Evolutionary conservation across 37 sponge, comb jelly and placozoan genomes (phyloP).

Genomic region (Bolinopsis microptera): DNA sequence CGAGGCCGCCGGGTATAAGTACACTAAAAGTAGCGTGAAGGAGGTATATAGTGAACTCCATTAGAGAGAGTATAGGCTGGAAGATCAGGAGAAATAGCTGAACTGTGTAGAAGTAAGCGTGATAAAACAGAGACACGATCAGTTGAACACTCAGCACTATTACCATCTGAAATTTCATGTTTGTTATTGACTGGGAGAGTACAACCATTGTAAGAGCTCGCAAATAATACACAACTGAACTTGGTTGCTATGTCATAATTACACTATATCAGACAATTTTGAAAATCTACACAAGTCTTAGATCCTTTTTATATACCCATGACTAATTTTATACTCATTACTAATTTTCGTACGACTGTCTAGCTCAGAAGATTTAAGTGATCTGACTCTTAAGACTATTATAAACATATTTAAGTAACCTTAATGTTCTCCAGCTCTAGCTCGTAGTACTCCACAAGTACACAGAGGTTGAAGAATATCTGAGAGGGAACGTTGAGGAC

Average conservation of each 20-base stretch:
- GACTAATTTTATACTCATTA: no score
- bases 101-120: neutral
- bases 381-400: no score
- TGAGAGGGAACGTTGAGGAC: neutral
- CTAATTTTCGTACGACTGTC: no score
- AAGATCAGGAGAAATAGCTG: constrained; percentile 30
- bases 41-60: constrained; percentile 5
- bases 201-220: no score
- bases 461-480: constrained; percentile 30
- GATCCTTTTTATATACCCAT: no score
- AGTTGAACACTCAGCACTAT: constrained; percentile 32
- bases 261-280: no score
- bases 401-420: no score
- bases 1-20: constrained; percentile 47
- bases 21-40: constrained; percentile 20
- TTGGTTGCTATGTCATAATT: no score
- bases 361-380: no score
- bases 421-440: constrained; percentile 5
- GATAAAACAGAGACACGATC: constrained; percentile 33
- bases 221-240: no score
- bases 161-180: neutral
- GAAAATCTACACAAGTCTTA: no score
- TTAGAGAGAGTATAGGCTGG: constrained; percentile 15
- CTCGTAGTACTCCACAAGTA: constrained; percentile 47
- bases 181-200: neutral